Evolutionary conservation across 2,888 invertebrate species (phyloP).

Genomic region (Neoscelio sp.): DNA sequence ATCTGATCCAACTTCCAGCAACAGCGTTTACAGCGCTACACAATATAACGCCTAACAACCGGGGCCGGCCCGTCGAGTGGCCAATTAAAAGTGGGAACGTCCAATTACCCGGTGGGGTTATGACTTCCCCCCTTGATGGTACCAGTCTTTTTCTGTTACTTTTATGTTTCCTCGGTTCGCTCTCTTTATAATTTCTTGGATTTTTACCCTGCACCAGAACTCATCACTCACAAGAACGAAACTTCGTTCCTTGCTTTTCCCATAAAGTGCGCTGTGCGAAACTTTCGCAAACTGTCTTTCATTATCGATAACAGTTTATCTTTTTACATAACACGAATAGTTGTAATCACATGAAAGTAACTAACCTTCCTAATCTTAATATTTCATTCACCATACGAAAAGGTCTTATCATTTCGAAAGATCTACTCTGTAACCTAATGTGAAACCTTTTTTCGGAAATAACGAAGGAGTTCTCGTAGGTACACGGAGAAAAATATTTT

Average conservation of each 20-base stretch:
- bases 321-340: conserved; percentile 41
- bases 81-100: conserved; percentile 81
- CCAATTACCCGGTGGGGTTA: conserved; percentile 79
- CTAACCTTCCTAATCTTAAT: conserved; percentile 42
- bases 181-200: conserved; percentile 67
- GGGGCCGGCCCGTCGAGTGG: conserved; percentile 74
- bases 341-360: conserved; percentile 28
- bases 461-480: background rate
- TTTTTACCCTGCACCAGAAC: conserved; percentile 58
- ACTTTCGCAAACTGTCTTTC: conserved; percentile 19
- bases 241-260: conserved; percentile 40
- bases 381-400: background rate
- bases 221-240: conserved; percentile 59
- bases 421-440: conserved; percentile 27
- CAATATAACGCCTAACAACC: conserved; percentile 81
- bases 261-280: conserved; percentile 33
- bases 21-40: conserved; percentile 78
- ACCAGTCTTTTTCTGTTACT: conserved; percentile 67
- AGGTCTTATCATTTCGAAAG: conserved; percentile 20
- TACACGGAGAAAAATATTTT: background rate
- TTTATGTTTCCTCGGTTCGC: conserved; percentile 63
- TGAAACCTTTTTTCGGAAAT: conserved; percentile 8
- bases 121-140: conserved; percentile 70
- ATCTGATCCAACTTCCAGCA: conserved; percentile 75
- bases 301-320: conserved; percentile 51